Conservation (phyloP, 2,797 vertebrate genomes). For the Poeciliopsis presidionis region DNA sequence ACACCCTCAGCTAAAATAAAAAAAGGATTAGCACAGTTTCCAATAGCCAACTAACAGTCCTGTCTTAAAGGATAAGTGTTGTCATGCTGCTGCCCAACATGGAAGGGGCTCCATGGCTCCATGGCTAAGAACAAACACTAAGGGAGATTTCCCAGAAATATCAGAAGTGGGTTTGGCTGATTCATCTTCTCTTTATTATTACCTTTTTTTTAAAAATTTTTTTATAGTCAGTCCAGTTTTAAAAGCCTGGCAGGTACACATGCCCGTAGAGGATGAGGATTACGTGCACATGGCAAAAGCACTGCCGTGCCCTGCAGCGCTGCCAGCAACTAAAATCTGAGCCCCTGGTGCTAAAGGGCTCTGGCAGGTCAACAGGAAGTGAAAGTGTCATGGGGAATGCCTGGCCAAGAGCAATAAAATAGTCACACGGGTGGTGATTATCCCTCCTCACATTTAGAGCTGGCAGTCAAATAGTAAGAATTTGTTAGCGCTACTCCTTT, state of each 20-base stretch:
- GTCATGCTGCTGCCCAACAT: slow-evolving; percentile 47
- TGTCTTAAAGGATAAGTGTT: slow-evolving; percentile 52
- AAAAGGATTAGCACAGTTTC: slow-evolving; percentile 63
- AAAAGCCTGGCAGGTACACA: slow-evolving; percentile 52
- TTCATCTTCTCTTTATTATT: slow-evolving; percentile 70
- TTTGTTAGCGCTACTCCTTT: slow-evolving; percentile 16
- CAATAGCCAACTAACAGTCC: slow-evolving; percentile 48
- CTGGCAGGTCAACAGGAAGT: slow-evolving; percentile 69
- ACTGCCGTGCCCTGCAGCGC: slow-evolving; percentile 17
- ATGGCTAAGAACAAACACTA: slow-evolving; percentile 62
- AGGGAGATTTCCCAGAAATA: slow-evolving; percentile 71
- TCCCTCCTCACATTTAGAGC: slow-evolving; percentile 53
- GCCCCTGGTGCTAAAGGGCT: slow-evolving; percentile 41
- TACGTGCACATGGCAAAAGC: slow-evolving; percentile 58
- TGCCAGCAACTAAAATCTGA: slow-evolving; percentile 50
- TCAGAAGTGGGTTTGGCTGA: slow-evolving; percentile 70
- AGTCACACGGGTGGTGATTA: slow-evolving; percentile 46
- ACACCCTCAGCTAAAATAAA: slow-evolving; percentile 57
- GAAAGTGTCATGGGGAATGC: slow-evolving; percentile 52
- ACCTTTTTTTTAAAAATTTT: slow-evolving; percentile 39
- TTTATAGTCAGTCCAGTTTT: slow-evolving; percentile 52
- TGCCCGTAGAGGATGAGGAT: slow-evolving; percentile 57
- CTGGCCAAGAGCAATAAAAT: slow-evolving; percentile 48
- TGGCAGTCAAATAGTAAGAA: slow-evolving; percentile 30
- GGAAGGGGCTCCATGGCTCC: slow-evolving; percentile 66